Evolutionary conservation across 2,888 invertebrate species (phyloP), one percentile per base, ranked within the genome.

Genomic region (Netelia virgata): DNA sequence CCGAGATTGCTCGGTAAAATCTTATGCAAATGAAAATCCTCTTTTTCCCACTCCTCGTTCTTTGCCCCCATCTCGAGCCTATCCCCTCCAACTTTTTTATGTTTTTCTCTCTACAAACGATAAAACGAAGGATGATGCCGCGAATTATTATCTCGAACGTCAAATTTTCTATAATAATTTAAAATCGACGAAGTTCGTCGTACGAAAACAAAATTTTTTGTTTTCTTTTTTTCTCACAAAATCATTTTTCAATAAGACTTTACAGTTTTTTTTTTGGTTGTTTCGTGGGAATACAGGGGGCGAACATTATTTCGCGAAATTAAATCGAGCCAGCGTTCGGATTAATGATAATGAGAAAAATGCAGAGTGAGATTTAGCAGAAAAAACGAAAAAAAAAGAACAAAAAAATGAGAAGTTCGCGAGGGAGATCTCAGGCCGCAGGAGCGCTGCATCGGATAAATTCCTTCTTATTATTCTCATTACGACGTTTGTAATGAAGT

Each of bases 391-490:
- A 61, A 50, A 28, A 74, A 73, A 59, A 55, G 55, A 47, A 63
- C 18, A 59, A 73, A 14, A 47, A 3, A 47, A 14, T 10, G 11
- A 14, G 47, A 47, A 14, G 47, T 47, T 14, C 20, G 20, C 20
- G 18, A 47, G 14, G 69, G 16, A 16, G 70, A 77, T 77, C 59
- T 50, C 47, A 53, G 78, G 63, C 78, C 78, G 57, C 78, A 78
- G 69, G 70, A 78, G 70, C 77, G 78, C 85, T 88, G 84, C 88
- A 89, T 87, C 88, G 90, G 90, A 92, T 92, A 91, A 91, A 92
- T 91, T 91, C 91, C 90, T 90, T 88, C 93, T 92, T 92, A 92
- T 93, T 93, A 93, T 93, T 93, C 92, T 92, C 92, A 91, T 93
- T 92, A 91, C 91, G 90, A 79, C 89, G 89, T 90, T 91, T 90